phyloP scores from a whole-genome alignment of 1,140 invertebrate species.

The Eurosta solidaginis region DNA sequence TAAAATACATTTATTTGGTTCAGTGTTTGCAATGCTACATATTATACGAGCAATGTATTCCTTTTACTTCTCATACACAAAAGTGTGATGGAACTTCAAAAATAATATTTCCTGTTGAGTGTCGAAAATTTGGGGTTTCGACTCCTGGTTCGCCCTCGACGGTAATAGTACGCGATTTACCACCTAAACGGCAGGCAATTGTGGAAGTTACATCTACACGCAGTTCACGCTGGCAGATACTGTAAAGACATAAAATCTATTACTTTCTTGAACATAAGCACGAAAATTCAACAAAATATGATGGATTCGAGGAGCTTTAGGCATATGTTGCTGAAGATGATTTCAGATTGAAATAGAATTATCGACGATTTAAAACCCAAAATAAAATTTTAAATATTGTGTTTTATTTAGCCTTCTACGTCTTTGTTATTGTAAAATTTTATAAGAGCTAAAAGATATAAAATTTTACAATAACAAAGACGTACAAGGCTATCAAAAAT shows the following conservation, averaged over 20 bases:
- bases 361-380: no score
- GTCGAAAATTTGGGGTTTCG: slow-evolving; percentile 51
- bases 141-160: slow-evolving; percentile 52
- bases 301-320: no score
- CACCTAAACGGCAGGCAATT: slow-evolving; percentile 51
- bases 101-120: slow-evolving; percentile 50
- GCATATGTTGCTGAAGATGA: no score
- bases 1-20: no score
- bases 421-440: no score
- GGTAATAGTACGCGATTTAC: slow-evolving; percentile 49
- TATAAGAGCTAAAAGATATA: no score
- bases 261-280: neutral
- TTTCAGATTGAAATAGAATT: no score
- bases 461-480: no score
- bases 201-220: slow-evolving; percentile 51
- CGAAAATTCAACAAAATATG: neutral
- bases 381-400: no score
- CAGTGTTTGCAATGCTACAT: neutral
- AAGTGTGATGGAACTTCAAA: slow-evolving; percentile 57
- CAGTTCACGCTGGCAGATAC: slow-evolving; percentile 49
- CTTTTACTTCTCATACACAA: slow-evolving; percentile 44
- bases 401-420: no score
- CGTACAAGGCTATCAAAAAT: no score
- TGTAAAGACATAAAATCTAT: slow-evolving; percentile 31
- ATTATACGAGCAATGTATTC: neutral